Evolutionary conservation across 2,797 vertebrate genomes (phyloP), one percentile per base, ranked within the genome.

Genomic region (Limnodromus scolopaceus): DNA sequence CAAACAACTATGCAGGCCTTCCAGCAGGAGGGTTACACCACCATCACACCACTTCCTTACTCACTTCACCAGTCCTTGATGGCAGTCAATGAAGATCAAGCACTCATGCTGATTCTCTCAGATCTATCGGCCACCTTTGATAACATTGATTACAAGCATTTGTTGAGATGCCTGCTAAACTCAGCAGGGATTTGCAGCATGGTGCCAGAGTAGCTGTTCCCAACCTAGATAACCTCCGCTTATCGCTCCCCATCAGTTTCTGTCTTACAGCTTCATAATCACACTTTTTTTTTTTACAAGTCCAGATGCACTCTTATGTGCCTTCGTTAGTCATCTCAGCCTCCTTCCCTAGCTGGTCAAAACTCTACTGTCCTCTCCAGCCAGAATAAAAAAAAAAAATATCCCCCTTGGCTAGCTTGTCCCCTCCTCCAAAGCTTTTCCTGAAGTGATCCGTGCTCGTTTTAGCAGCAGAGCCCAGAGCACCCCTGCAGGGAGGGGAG

Each of bases 31-130:
- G 14, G 10, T 71, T 49, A 43, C 12, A 1, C 38, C 20, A 16
- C 71, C 63, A 36, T 36, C 49, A 46, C 51, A 55, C 18, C 79
- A 54, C 39, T 49, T 76, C 71, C 23, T 60, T 9, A 30, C 38
- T 79, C 23, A 4, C 46, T 83, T 46, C 78, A 53, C 39, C 12
- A 4, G 34, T 28, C 78, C 79, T 53, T 64, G 48, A 64, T 18
- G 18, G 54, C 71, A 92, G 49, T 36, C 71, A 85, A 45, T 81
- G 74, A 82, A 79, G 91, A 92, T 77, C 82, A 94, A 95, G 72
- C 3, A 4, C 69, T 92, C 55, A 4, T 9, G 27, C 48, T 51
- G 75, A 88, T 74, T 88, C 49, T 60, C 66, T 94, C 57, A 86
- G 78, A 81, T 82, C 83, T 60, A 19, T 76, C 28, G 3, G 16